Base-by-base conservation (phyloP, 2,888 invertebrate species). In the Poecilus cupreus region DNA sequence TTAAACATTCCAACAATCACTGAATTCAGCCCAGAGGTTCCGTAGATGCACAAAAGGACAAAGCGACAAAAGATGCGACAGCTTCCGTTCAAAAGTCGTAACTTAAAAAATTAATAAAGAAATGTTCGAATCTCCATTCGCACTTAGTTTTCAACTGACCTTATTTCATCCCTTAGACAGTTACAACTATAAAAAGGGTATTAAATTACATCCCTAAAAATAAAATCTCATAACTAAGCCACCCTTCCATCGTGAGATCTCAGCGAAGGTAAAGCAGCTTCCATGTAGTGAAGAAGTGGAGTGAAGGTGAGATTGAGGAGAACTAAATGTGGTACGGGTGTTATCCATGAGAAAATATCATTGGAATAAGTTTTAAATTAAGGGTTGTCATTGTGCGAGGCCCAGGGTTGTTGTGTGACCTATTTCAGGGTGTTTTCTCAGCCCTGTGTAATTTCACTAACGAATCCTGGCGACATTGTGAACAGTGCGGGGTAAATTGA, bases 201-300 rank as follows among this genome's bases (percentile, higher is more conserved):
- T 89, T 89, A 89, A 89, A 89, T 89, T 88, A 88, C 89, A 86
- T 85, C 87, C 88, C 87, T 86, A 84, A 86, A 86, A 86, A 86
- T 86, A 85, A 86, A 87, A 87, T 87, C 87, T 86, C 87, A 87
- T 87, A 88, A 87, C 87, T 86, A 86, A 87, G 87, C 86, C 85
- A 84, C 84, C 85, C 84, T 86, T 85, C 85, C 86, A 87, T 84
- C 84, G 85, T 86, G 76, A 84, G 83, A 84, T 83, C 84, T 77
- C 85, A 84, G 18, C 11, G 82, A 83, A 83, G 60, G 60, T 60
- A 60, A 18, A 20, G 24, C 22, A 26, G 13, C 24, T 54, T 74
- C n/a, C 6, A 24, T 26, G 13, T n/a, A 18, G 10, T 37, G 24
- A 60, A 60, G 18, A 11, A 20, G 6, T 49, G 54, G 11, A 60